Evolutionary conservation across 2,797 vertebrate genomes (phyloP), one percentile per base, ranked within the genome.

Genomic region (Thalassophryne amazonica): DNA sequence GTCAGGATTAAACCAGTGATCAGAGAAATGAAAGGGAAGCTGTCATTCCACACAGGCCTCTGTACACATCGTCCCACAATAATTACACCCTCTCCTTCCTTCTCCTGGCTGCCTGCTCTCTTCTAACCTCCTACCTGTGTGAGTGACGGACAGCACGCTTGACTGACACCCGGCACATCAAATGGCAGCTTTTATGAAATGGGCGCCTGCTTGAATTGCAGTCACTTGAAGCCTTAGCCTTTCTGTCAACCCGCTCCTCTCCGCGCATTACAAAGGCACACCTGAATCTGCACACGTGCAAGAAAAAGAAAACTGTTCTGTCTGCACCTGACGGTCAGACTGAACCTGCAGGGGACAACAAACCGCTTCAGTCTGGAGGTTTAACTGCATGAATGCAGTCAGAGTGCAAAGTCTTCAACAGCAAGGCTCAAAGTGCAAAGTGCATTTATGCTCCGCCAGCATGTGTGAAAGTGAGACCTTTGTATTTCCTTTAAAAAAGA

Each of bases 1-100:
- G 81, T 84, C 77, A 82, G 82, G 85, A 88, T 89, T 85, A 88
- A 88, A 83, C 74, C 77, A 82, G 73, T 76, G 81, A 86, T 88
- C 81, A 86, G 82, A 76, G 85, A 82, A 89, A 88, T 88, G 76
- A 89, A 89, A 87, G 82, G 78, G 61, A 78, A 73, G 82, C 82
- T 81, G 85, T 86, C 86, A 64, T 73, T 82, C 71, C 75, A 53
- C 78, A 79, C 79, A 58, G 79, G 73, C 79, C 62, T 72, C 79
- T 70, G 59, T 77, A 84, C 82, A 81, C 83, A 88, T 83, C 84
- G 83, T 81, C 77, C 75, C n/a, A 75, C 67, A 69, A 79, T 87
- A 88, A 90, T 90, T 88, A 86, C 76, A 83, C 81, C 63, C 76
- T 72, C 76, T 69, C 73, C 50, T 80, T 76, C 61, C 69, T 54